Conservation (phyloP, 2,888 invertebrate genomes). For the Eristalis tenax region DNA sequence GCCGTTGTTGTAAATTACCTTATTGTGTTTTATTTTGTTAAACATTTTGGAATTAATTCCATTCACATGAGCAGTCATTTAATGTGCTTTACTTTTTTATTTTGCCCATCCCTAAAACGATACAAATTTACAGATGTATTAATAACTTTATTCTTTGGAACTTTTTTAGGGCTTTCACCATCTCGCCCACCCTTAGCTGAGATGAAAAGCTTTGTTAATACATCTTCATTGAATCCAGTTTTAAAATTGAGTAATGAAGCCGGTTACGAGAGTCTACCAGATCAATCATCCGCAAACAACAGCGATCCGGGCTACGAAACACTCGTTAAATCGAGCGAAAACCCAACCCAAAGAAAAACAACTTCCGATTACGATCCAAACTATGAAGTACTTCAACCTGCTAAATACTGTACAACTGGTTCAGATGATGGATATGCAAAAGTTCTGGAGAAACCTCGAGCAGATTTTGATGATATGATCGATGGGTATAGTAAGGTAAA, state of each 20-base stretch:
- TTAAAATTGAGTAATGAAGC: conserved; percentile 51
- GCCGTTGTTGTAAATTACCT: neutral
- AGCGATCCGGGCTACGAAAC: conserved; percentile 90
- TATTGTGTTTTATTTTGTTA: neutral
- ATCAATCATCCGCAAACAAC: conserved; percentile 80
- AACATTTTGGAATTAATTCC: neutral
- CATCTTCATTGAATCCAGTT: conserved; percentile 19
- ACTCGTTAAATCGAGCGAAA: conserved; percentile 79
- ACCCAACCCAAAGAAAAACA: conserved; percentile 76
- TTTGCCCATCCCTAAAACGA: conserved; percentile 28
- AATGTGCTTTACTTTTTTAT: conserved; percentile 33
- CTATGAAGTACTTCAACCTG: conserved; percentile 87
- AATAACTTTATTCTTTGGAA: neutral
- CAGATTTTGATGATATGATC: conserved; percentile 73
- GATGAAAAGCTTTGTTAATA: conserved; percentile 42
- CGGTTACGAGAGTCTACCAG: conserved; percentile 66
- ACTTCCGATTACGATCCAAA: conserved; percentile 88
- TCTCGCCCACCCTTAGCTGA: conserved; percentile 28
- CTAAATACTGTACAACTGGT: conserved; percentile 74
- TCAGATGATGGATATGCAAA: conserved; percentile 81
- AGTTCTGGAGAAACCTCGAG: conserved; percentile 78
- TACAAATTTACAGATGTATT: neutral
- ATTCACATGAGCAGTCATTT: neutral
- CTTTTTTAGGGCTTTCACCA: conserved; percentile 44
- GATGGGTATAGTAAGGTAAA: conserved; percentile 78